Percentiles rank a stretch among this genome's conserved stretches.
These are phyloP conservation scores for Agonopterix alstromeriana DNA, from an alignment of 2,888 invertebrate genomes.

Conservation along the genomic window DNA sequence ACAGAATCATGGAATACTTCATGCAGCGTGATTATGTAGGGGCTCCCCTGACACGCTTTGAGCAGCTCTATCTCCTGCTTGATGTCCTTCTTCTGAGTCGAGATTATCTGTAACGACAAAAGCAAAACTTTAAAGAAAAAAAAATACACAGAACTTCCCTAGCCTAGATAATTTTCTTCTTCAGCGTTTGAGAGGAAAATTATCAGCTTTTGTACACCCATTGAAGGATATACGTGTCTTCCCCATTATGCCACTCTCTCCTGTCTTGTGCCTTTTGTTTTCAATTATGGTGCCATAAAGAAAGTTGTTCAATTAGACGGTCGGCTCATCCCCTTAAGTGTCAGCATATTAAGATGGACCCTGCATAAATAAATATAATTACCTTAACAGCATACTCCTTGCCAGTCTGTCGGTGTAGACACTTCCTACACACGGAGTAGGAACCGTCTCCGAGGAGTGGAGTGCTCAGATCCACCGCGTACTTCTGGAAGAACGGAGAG, in stretches of 20 bases:
- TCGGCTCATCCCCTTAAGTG: too few relatives aligned
- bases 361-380: constrained; percentile 44
- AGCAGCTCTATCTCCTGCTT: constrained; percentile 84
- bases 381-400: constrained; percentile 94
- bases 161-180: too few relatives aligned
- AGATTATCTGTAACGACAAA: constrained; percentile 52
- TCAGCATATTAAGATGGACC: too few relatives aligned
- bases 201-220: too few relatives aligned
- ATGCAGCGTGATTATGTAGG: constrained; percentile 89
- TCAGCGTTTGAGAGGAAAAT: too few relatives aligned
- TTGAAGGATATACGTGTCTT: too few relatives aligned
- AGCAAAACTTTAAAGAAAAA: constrained; percentile 1
- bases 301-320: too few relatives aligned
- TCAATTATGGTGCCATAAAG: too few relatives aligned
- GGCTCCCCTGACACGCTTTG: constrained; percentile 90
- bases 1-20: constrained; percentile 91
- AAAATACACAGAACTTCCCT: too few relatives aligned
- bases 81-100: constrained; percentile 61
- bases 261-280: too few relatives aligned
- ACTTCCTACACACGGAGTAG: constrained; percentile 90
- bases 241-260: too few relatives aligned
- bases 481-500: constrained; percentile 91
- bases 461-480: constrained; percentile 80
- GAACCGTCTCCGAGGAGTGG: constrained; percentile 91
- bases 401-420: constrained; percentile 83